Evolutionary conservation across 2,888 invertebrate genomes (phyloP), one percentile per base, ranked within the genome.

Genomic region (Leptinotarsa juncta): DNA sequence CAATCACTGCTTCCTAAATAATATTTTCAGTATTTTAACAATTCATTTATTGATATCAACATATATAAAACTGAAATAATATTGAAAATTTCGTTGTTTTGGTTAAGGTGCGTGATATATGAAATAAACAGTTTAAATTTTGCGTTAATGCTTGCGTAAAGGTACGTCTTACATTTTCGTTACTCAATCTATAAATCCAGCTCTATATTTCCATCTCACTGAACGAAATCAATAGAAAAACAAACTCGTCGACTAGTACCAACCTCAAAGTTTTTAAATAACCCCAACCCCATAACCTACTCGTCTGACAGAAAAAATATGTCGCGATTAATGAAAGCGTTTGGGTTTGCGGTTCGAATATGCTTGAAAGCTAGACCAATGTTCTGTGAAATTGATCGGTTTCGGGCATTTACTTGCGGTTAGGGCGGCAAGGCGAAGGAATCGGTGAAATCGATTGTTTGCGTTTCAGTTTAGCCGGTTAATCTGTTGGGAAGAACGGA

Each of bases 381-480:
- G 86, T 85, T 83, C 82, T 85, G 87, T 86, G 85, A 88, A 88
- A 88, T 88, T 87, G 87, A 88, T 88, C 86, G 86, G 87, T 86
- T 87, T 85, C 82, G 83, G 78, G 55, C 76, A 78, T 79, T 81
- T 81, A 77, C 73, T 71, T 77, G 72, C 80, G 78, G 74, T 74
- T 77, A 72, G 78, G 74, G 76, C 16, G 4, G 76, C 67, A 72
- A 73, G 74, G 74, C 62, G 20, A 71, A 72, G 70, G 72, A 75
- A 73, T 71, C 70, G 72, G 71, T 75, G 71, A 78, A 80, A 81
- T 81, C 80, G 80, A 81, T 81, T 75, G 62, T 50, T 72, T 70
- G 70, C 70, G 48, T 75, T 77, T 57, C 67, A 68, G 70, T 73
- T 69, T 71, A 60, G 62, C 69, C 68, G 65, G 76, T 72, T 78